A percentile compares a stretch with the other conserved stretches of the same genome.
phyloP scores from a whole-genome alignment of 2,113 vertebrate species.

The Strix uralensis region DNA sequence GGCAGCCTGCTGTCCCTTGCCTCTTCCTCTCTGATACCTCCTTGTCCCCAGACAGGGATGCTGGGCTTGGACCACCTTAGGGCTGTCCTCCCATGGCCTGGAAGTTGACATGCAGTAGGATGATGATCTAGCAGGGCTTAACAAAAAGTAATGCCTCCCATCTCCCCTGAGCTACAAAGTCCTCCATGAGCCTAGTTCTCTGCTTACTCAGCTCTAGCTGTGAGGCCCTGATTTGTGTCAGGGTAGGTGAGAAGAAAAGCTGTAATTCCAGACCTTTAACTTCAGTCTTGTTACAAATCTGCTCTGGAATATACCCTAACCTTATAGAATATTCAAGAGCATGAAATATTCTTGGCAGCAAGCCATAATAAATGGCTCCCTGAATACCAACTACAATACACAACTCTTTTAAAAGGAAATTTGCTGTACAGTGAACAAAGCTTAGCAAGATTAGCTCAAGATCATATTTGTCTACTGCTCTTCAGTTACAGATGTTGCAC shows the following conservation, averaged over 20 bases:
- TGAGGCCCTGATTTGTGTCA: neutral
- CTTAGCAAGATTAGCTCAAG: neutral
- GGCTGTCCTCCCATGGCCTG: neutral
- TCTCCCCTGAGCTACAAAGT: neutral
- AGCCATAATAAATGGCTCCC: neutral
- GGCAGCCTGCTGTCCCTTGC: neutral
- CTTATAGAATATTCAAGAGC: neutral
- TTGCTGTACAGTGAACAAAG: neutral
- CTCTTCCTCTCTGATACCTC: neutral
- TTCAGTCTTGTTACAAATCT: neutral
- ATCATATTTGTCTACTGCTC: neutral
- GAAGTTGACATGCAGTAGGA: neutral
- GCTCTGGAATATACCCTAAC: neutral
- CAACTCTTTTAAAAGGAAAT: neutral
- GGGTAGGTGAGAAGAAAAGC: neutral
- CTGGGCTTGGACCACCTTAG: neutral
- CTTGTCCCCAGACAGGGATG: neutral
- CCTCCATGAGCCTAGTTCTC: neutral
- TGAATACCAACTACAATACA: neutral
- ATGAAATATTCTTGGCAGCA: neutral
- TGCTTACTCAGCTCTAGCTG: neutral
- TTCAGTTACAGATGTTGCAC: neutral
- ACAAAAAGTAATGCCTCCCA: neutral
- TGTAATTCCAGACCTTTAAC: neutral
- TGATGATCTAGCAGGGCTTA: neutral